Evolutionary conservation across 1,140 invertebrate genomes (phyloP), one percentile per base, ranked within the genome.

Genomic region (Drosophila ambigua): DNA sequence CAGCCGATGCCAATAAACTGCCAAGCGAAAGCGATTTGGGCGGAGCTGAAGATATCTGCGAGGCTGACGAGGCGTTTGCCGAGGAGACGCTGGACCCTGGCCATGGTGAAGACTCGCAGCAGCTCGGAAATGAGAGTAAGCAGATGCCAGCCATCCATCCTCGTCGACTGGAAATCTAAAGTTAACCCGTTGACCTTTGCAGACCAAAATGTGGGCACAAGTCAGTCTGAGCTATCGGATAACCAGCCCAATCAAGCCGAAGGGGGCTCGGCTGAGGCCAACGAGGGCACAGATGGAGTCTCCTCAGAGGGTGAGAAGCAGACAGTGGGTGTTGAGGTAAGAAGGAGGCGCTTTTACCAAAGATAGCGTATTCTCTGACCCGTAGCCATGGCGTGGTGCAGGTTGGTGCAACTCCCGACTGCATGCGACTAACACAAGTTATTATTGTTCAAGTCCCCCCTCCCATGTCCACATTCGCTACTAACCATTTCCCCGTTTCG

Each of bases 301-400:
- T 94, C 92, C 46, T 94, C 94, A 0, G 94, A 95, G 72, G 93
- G 93, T 46, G 94, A 95, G 76, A 95, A 95, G 66, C 85, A 89
- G 69, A 87, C 92, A 11, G 93, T 93, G 64, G 94, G 94, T 62
- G 93, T 93, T 48, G 91, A 92, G 63, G 83, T 90, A 75, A 51
- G 50, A 75, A 51, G 50, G 2, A 68, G 35, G 11, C 11, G 4
- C 31, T 46, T 35, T 15, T 24, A 1, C 7, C 24, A 24, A 26
- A 28, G 48, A 8, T 31, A 58, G n/a, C 23, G 43, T 9, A 13
- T 28, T 45, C n/a, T 31, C 6, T 11, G 31, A 35, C 31, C 9
- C 9, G 9, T 35, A 35, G 31, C 31, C 9, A 35, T 35, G 31
- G 31, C 31, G 31, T 35, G 31, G 31, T 35, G 9, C 31, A 35